Base-by-base conservation (phyloP, 2,797 vertebrate species). In the Strix occidentalis region DNA sequence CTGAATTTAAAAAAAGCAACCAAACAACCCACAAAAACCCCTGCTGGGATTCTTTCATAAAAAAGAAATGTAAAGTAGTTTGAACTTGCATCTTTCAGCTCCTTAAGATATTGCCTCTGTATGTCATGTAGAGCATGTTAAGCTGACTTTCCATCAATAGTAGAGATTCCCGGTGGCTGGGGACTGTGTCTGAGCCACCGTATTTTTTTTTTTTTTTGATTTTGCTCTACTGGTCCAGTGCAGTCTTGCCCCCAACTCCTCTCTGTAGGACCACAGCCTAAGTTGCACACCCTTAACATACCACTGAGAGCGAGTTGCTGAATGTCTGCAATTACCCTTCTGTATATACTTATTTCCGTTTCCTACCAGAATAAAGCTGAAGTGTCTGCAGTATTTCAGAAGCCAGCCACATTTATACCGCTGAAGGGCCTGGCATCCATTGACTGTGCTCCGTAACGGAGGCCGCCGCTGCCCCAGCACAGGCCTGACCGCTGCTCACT, bases 111-210 rank as follows among this genome's bases (percentile, higher is more conserved):
- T 3, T 57, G n/a, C 20, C 17, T 58, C 46, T 61, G 11, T 15
- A 7, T 18, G 68, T 56, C 33, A 21, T 0, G 4, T 3, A 6
- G 51, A 46, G 33, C 13, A 13, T 0, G 3, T 29, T 21, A 63
- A 66, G 25, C 45, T 28, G 45, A 28, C 11, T 82, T 75, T 23
- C 68, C 51, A 41, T 12, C 28, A 60, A 3, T 1, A 26, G 46
- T 1, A 56, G 35, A 23, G 19, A 21, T 25, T 75, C 51, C 41
- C 9, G 3, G 9, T 15, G 51, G n/a, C 16, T 16, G 41, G n/a
- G 48, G 26, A 9, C 31, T 85, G 23, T 41, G 28, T 28, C 24
- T 21, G 26, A 71, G 26, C 37, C 11, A 20, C 60, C 11, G 53
- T 9, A 11, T 33, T 41, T 16, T 11, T 33, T 19, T 31, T 51